Base-by-base conservation (phyloP, 2,797 vertebrate species). In the Carapus acus region DNA sequence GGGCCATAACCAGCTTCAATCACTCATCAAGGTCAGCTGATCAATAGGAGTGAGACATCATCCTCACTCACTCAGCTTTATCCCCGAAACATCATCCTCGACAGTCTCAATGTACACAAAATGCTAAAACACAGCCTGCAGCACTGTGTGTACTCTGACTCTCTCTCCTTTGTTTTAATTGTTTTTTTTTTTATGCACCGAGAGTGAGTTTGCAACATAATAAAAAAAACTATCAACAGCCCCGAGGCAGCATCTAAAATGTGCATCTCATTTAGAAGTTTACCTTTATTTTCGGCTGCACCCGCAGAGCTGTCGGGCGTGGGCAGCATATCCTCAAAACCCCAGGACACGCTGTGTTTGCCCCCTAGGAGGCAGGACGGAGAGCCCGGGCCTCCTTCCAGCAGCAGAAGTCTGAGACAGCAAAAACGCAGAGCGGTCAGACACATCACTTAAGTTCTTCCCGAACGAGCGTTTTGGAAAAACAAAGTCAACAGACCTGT, bases 341-440 rank as follows among this genome's bases (percentile, higher is more conserved):
- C 96, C 96, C 96, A 99, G 8, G 95, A 99, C 39, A 99, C 96
- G 43, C 92, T 91, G 80, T 99, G 96, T 71, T 98, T 99, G 24
- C 93, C 94, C 52, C 96, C 96, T 0, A 98, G 84, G 74, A 99
- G 88, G 83, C 96, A 99, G 27, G 95, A 98, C 33, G 94, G 94
- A 45, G 95, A 98, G 37, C 96, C 96, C 3, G 94, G 95, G 7
- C 96, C 96, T 59, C 95, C 96, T 85, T 99, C 95, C 65, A 99
- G 86, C 64, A 99, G 89, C 80, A 98, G 83, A 56, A 99, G 86
- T 88, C 96, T 99, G 72, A 56, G 39, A 29, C 12, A 62, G 38
- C 9, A 63, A 5, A 66, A 21, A 69, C 12, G 53, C 9, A 51
- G 37, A 18, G 3, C 6, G 38, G 19, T 74, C 52, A 76, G 1